Evolutionary conservation across 2,797 vertebrate species (phyloP).

Genomic region (Schizopygopsis malacanthus): DNA sequence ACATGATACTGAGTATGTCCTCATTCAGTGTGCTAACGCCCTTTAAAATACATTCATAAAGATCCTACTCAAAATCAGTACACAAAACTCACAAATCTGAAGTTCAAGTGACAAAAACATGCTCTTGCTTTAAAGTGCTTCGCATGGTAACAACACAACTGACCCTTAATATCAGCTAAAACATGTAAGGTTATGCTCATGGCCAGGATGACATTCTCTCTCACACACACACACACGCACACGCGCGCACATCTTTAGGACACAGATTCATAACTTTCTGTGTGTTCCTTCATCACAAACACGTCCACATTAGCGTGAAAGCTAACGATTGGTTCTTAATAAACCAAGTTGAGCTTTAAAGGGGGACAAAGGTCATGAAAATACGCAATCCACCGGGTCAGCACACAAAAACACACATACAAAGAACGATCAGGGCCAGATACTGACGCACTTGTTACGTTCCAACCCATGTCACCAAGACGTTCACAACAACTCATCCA

Average conservation of each 20-base stretch:
- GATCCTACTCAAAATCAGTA: conserved; percentile 60
- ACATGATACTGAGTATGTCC: conserved; percentile 58
- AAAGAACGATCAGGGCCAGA: conserved; percentile 19
- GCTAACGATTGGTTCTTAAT: conserved; percentile 30
- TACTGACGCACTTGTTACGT: conserved; percentile 45
- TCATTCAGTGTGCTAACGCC: conserved; percentile 60
- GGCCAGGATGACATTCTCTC: not conserved
- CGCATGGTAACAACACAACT: conserved; percentile 66
- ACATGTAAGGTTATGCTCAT: conserved; percentile 30
- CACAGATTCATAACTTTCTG: conserved; percentile 43
- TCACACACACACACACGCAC: conserved; percentile 19
- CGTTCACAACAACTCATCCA: conserved; percentile 33
- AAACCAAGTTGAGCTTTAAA: conserved; percentile 47
- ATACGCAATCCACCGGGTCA: conserved; percentile 23
- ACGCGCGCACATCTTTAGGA: not conserved
- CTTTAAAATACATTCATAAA: conserved; percentile 69
- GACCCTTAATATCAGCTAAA: conserved; percentile 59
- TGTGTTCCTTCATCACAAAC: conserved; percentile 27
- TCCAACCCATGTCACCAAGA: conserved; percentile 56
- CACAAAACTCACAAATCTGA: conserved; percentile 62
- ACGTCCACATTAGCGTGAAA: conserved; percentile 17
- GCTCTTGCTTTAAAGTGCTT: conserved; percentile 77
- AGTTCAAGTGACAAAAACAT: conserved; percentile 68
- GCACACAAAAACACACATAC: conserved; percentile 45
- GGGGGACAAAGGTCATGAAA: conserved; percentile 56